A percentile compares a stretch with the other conserved stretches of the same genome.
These are phyloP conservation scores for Podilymbus podiceps DNA, from an alignment of 2,113 vertebrate genomes.

Conservation along the genomic window DNA sequence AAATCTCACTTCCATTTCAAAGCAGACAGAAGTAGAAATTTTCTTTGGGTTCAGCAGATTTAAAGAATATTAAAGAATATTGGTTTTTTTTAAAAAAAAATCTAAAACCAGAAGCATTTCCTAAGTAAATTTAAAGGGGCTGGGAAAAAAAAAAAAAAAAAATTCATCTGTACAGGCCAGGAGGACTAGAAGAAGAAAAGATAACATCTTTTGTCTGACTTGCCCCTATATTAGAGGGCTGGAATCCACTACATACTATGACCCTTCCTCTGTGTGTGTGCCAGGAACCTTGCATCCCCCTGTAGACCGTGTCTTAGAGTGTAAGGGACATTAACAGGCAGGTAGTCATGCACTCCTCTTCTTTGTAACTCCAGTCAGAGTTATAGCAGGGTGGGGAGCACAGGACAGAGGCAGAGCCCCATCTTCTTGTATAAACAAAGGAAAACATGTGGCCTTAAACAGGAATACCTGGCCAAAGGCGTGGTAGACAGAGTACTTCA, in stretches of 20 bases:
- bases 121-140: background rate
- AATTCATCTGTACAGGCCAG: background rate
- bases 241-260: background rate
- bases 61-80: background rate
- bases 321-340: background rate
- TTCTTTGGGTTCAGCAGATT: background rate
- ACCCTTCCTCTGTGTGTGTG: background rate
- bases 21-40: background rate
- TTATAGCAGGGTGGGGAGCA: background rate
- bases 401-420: background rate
- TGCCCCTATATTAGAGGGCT: background rate
- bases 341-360: background rate
- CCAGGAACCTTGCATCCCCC: background rate
- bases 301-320: background rate
- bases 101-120: background rate
- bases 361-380: background rate
- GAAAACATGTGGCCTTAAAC: background rate
- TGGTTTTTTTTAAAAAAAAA: background rate
- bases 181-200: background rate
- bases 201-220: background rate
- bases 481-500: background rate
- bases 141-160: background rate
- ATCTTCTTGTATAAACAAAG: background rate
- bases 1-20: background rate
- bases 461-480: background rate